phyloP scores from a whole-genome alignment of 2,113 vertebrate genomes.

The Mobula birostris region DNA sequence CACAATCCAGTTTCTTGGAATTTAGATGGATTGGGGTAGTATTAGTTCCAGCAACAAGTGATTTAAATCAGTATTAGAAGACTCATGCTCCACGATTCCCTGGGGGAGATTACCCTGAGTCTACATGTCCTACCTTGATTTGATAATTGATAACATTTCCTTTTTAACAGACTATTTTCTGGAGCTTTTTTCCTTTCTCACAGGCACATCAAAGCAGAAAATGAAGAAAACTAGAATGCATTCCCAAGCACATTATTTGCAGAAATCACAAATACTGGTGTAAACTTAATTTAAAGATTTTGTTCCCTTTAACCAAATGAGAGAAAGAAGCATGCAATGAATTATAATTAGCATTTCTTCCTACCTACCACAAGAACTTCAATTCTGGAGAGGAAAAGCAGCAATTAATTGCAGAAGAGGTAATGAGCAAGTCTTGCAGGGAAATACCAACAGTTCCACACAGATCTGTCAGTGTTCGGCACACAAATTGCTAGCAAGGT shows the following conservation, averaged over 20 bases:
- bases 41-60: constrained; percentile 55
- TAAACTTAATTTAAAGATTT: background rate
- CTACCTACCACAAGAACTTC: background rate
- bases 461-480: too few species aligned
- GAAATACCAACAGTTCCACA: too few species aligned
- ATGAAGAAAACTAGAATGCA: background rate
- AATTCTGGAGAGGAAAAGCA: background rate
- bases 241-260: constrained; percentile 24
- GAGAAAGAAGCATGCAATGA: background rate
- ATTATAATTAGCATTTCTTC: background rate
- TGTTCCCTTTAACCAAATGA: background rate
- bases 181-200: constrained; percentile 48
- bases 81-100: constrained; percentile 51
- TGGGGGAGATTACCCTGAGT: constrained; percentile 58
- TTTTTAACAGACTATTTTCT: constrained; percentile 48
- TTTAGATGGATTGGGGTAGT: constrained; percentile 48
- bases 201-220: constrained; percentile 25
- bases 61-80: constrained; percentile 55
- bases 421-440: background rate
- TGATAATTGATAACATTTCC: constrained; percentile 57
- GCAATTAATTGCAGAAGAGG: background rate
- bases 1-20: constrained; percentile 49
- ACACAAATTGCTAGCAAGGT: too few species aligned
- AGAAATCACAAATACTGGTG: constrained; percentile 18
- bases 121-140: constrained; percentile 40